Base-by-base conservation (phyloP, 2,888 invertebrate genomes). In the Pseudanteris insignis region DNA sequence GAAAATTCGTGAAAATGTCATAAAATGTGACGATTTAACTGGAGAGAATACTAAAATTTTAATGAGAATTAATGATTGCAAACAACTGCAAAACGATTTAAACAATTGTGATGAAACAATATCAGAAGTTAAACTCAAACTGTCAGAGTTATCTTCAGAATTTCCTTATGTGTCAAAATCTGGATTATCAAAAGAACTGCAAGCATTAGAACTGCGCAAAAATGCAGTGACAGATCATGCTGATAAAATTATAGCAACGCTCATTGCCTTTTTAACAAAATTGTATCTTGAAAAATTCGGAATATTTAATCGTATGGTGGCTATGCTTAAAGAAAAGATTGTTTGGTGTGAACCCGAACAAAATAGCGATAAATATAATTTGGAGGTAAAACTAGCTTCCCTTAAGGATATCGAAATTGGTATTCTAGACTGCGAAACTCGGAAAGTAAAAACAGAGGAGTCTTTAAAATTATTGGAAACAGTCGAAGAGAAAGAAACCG, bases 281-380 rank as follows among this genome's bases (percentile, higher is more conserved):
- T 86, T 90, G 66, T 92, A 94, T 70, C 88, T 88, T 34, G 94
- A 94, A 66, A 94, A 92, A 73, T 86, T 92, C 50, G 87, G 87
- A 34, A 89, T 90, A 74, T 84, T 94, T 25, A 90, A 92, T 70
- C 86, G 94, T 68, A 88, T 92, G 74, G 85, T 96, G 6, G 84
- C 86, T 40, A 88, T 90, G 1, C 88, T 91, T 65, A 89, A 89
- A 63, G 96, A 96, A 73, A 96, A 96, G 80, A 88, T 94, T 1
- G 84, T 88, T 8, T 96, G 96, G 94, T 96, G 96, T 77, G 86
- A 89, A 71, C 92, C 94, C 0, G 95, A 96, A 74, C 86, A 89
- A 1, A 88, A 89, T 21, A 94, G 92, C 72, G 96, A 96, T 74
- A 90, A 90, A 76, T 96, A 95, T 76, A 94, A 94, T 75, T 84